These are phyloP conservation scores for Xylophagus ater DNA, from an alignment of 2,888 invertebrate species.

Conservation along the genomic window DNA sequence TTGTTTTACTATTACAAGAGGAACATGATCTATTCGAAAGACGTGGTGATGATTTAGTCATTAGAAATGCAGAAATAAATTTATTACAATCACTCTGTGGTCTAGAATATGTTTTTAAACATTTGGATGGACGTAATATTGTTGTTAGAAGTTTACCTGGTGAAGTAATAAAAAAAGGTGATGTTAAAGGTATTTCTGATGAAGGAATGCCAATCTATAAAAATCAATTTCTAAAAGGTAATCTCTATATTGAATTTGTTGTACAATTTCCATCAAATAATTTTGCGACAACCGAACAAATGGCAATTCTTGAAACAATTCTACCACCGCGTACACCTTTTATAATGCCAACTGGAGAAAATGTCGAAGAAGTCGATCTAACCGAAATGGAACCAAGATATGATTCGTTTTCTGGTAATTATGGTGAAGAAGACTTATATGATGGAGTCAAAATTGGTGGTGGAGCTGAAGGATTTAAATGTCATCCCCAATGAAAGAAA, in stretches of 20 bases:
- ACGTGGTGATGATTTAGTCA: conserved; percentile 59
- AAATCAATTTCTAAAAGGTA: conserved; percentile 77
- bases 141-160: conserved; percentile 68
- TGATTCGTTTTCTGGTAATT: conserved; percentile 62
- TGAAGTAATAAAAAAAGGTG: conserved; percentile 72
- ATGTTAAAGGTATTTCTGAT: conserved; percentile 61
- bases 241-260: conserved; percentile 76
- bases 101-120: conserved; percentile 70
- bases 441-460: conserved; percentile 34
- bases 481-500: conserved; percentile 62
- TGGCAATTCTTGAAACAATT: conserved; percentile 59
- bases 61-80: conserved; percentile 58
- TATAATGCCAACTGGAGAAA: conserved; percentile 62
- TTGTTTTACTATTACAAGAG: conserved; percentile 73
- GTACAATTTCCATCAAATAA: conserved; percentile 74
- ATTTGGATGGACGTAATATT: conserved; percentile 78
- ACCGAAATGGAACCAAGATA: conserved; percentile 58
- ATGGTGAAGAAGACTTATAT: conserved; percentile 47
- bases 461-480: conserved; percentile 54
- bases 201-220: conserved; percentile 87
- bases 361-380: conserved; percentile 78
- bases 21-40: conserved; percentile 71
- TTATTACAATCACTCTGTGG: conserved; percentile 88
- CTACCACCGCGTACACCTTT: conserved; percentile 62
- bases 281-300: conserved; percentile 56